Base-by-base conservation (phyloP, 92 coral and sea anemone species). In the Actinostola sp. region DNA sequence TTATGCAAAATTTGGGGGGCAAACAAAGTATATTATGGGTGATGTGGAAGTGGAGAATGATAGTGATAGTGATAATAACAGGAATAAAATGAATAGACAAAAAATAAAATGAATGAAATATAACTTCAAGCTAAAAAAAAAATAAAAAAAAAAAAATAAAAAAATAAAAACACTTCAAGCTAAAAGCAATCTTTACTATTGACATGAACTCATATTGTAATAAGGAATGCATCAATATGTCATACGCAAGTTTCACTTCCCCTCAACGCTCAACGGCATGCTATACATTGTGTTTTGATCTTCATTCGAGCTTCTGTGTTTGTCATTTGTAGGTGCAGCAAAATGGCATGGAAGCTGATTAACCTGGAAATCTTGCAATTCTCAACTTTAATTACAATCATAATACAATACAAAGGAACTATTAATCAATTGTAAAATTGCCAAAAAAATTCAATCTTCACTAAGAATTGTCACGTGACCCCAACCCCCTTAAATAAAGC, bases 261-360 rank as follows among this genome's bases (percentile, higher is more conserved):
- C 61, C 50, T 51, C 74, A 34, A 68, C 62, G 62, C 50, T 51
- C 74, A 34, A 68, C 62, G 62, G 74, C 74, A 68, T 44, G 74
- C 74, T 50, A n/a, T 61, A 61, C 38, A 42, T 36, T 56, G 41
- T 73, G 23, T 73, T 45, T 61, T 73, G 79, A 56, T 73, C 61
- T 59, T 73, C 57, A 73, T 60, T 34, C 70, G 14, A 39, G 66
- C 66, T 61, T 73, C 57, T 73, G 57, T 72, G 67, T 73, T 68
- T 68, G 50, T 68, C 30, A 35, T 73, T 73, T 71, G 8, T 73
- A 73, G 79, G 79, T 73, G 59, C 79, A 73, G 70, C 41, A 59
- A 35, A 73, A 73, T 62, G 79, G 79, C 29, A 50, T 68, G 74
- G 74, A 68, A 50, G 77, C 66, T 2, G 77, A 71, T 54, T 71